These are phyloP conservation scores for Bubo blakistoni DNA, from an alignment of 2,113 vertebrate species.

Conservation along the genomic window DNA sequence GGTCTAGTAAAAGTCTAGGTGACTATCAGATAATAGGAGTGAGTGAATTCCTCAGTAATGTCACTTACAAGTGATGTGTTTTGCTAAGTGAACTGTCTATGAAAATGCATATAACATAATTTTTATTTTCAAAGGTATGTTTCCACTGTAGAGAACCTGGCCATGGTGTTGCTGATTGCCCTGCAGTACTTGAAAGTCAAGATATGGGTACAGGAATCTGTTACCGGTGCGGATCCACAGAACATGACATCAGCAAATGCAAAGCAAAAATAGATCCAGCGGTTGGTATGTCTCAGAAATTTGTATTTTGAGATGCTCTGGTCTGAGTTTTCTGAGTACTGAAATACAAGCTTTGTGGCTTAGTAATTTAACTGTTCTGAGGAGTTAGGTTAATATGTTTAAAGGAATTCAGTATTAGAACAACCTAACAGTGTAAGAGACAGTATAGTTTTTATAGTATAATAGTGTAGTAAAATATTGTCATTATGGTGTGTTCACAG, in stretches of 20 bases:
- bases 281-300: conserved; percentile 74
- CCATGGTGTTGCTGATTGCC: conserved; percentile 91
- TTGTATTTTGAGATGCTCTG: not conserved
- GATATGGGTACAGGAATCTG: conserved; percentile 93
- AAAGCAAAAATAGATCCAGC: conserved; percentile 89
- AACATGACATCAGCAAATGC: conserved; percentile 90
- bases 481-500: not conserved
- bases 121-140: conserved; percentile 80
- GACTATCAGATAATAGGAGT: not conserved
- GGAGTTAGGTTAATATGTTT: not conserved
- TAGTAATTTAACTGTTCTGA: not conserved
- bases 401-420: not conserved
- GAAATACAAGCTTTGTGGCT: not conserved
- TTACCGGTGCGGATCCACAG: conserved; percentile 93
- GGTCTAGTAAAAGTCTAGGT: not conserved
- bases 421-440: too few relatives aligned
- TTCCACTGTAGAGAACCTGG: conserved; percentile 94
- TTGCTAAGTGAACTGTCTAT: not conserved
- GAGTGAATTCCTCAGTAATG: not conserved
- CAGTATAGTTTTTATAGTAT: not conserved
- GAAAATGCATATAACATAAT: not conserved
- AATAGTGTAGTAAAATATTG: not conserved
- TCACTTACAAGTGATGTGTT: not conserved
- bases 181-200: conserved; percentile 82
- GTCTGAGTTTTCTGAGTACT: not conserved